Evolutionary conservation across 2,888 invertebrate species (phyloP).

Genomic region (Heteromyza rotundicornis): DNA sequence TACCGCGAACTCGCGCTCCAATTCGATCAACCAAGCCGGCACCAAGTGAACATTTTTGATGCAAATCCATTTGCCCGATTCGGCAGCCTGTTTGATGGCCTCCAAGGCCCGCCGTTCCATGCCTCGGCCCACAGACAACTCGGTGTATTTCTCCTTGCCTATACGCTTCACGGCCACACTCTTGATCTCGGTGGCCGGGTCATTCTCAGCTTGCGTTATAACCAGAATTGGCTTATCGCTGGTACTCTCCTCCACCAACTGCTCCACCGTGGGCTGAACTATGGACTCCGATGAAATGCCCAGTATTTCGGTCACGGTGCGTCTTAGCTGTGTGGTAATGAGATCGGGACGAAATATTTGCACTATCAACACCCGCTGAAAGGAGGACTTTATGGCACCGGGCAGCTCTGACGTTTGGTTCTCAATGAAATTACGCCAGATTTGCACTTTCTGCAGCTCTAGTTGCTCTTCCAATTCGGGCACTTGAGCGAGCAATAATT

Average conservation of each 20-base stretch:
- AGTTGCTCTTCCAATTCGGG: constrained; percentile 48
- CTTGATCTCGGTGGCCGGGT: constrained; percentile 84
- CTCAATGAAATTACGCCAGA: constrained; percentile 56
- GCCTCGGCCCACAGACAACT: constrained; percentile 83
- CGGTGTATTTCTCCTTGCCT: constrained; percentile 65
- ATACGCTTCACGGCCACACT: constrained; percentile 67
- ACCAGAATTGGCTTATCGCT: constrained; percentile 77
- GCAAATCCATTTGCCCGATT: constrained; percentile 77
- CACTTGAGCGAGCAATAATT: constrained; percentile 46
- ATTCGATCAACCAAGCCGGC: constrained; percentile 71
- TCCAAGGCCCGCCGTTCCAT: constrained; percentile 72
- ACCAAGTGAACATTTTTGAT: constrained; percentile 83
- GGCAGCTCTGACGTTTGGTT: constrained; percentile 64
- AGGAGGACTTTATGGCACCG: constrained; percentile 62
- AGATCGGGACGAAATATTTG: constrained; percentile 85
- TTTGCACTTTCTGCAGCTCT: constrained; percentile 54
- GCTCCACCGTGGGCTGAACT: constrained; percentile 55
- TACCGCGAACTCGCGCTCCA: constrained; percentile 71
- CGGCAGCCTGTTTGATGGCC: constrained; percentile 67
- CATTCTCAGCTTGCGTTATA: constrained; percentile 86
- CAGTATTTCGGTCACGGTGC: constrained; percentile 64
- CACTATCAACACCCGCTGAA: constrained; percentile 81
- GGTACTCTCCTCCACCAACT: constrained; percentile 55
- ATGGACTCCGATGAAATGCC: constrained; percentile 63
- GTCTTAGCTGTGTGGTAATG: constrained; percentile 76